Evolutionary conservation across 2,113 vertebrate genomes (phyloP).

Genomic region (Jaculus jaculus): DNA sequence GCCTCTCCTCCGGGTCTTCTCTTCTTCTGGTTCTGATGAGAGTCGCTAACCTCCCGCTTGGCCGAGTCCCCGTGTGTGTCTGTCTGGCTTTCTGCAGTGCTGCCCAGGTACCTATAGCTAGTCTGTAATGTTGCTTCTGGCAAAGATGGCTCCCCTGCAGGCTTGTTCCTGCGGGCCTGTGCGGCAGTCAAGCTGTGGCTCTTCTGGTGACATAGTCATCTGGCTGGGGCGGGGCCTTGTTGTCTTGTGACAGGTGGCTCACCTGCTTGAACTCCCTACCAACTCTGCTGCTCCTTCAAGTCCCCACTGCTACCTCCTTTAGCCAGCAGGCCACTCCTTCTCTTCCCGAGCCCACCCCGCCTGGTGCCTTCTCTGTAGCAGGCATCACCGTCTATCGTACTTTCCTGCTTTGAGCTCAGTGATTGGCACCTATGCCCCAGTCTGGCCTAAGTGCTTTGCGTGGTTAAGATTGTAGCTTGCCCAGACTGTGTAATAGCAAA

Average conservation of each 20-base stretch:
- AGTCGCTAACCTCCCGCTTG: background rate
- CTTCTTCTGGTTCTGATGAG: background rate
- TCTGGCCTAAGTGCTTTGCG: background rate
- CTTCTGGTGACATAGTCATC: background rate
- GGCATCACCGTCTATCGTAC: background rate
- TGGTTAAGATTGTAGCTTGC: too few species aligned
- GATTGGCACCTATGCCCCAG: rapidly evolving
- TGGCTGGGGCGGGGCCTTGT: background rate
- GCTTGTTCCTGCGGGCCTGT: background rate
- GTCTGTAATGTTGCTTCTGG: background rate
- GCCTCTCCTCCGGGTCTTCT: too few species aligned
- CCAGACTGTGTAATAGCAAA: background rate
- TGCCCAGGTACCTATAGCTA: background rate
- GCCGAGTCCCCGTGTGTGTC: background rate
- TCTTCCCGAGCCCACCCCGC: background rate
- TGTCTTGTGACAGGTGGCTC: background rate
- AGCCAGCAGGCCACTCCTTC: too few species aligned
- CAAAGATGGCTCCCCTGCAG: background rate
- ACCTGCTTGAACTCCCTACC: background rate
- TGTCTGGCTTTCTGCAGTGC: background rate
- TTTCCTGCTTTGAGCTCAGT: background rate
- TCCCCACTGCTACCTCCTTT: background rate
- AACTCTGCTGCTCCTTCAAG: background rate
- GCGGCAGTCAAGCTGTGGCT: background rate
- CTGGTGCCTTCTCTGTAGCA: background rate